Percentiles rank a stretch among this genome's conserved stretches.
Conservation (phyloP, 2,113 vertebrate species). For the Hippocampus abdominalis region DNA sequence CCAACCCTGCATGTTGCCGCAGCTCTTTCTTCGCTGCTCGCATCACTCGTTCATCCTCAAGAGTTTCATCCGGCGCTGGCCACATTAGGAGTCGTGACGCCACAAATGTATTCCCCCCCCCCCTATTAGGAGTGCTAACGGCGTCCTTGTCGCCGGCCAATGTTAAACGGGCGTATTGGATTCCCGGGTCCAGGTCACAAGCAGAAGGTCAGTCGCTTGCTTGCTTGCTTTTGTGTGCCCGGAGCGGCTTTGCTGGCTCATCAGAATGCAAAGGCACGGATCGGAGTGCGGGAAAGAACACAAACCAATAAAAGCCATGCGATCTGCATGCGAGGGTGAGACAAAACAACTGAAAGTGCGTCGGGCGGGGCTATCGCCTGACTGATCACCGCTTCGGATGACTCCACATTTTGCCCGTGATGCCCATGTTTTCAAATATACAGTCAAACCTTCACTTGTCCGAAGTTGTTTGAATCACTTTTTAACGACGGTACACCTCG, state of each 20-base stretch:
- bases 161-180: conserved; percentile 40
- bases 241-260: conserved; percentile 53
- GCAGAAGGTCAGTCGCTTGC: conserved; percentile 46
- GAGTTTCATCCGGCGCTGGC: conserved; percentile 16
- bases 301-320: conserved; percentile 21
- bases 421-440: too few relatives aligned
- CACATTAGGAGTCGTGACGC: conserved; percentile 7
- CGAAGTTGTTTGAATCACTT: too few relatives aligned
- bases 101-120: conserved; percentile 20
- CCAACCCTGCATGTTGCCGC: background rate
- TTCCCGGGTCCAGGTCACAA: conserved; percentile 33
- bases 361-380: background rate
- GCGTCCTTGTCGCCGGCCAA: conserved; percentile 32
- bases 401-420: background rate
- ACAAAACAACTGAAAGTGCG: background rate
- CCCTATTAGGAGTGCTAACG: conserved; percentile 6
- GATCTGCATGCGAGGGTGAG: conserved; percentile 7
- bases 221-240: conserved; percentile 29
- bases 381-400: background rate
- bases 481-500: too few relatives aligned
- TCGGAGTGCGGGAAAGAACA: conserved; percentile 43
- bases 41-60: conserved; percentile 4
- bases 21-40: background rate
- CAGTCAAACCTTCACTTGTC: too few relatives aligned
- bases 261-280: conserved; percentile 63